Conservation (phyloP, 2,888 invertebrate genomes). For the Adelphocoris suturalis region DNA sequence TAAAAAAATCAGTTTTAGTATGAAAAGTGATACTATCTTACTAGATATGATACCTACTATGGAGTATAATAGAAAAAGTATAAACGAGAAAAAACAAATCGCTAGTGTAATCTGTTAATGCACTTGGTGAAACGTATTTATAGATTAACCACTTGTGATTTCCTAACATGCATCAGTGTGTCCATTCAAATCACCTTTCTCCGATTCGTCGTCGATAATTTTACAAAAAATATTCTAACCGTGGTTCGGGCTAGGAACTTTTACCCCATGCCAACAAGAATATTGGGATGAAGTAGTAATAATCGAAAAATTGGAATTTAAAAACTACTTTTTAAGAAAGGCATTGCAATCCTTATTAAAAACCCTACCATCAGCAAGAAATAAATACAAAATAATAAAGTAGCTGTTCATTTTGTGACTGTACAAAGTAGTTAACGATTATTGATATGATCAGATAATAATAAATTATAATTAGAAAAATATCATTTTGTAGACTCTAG, state of each 20-base stretch:
- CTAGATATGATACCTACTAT: slow-evolving; percentile 60
- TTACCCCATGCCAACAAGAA: slow-evolving; percentile 63
- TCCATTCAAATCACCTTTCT: slow-evolving; percentile 42
- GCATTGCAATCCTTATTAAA: background rate
- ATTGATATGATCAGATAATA: slow-evolving; percentile 67
- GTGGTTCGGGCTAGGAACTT: slow-evolving; percentile 55
- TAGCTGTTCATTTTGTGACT: slow-evolving; percentile 72
- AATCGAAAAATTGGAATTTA: background rate
- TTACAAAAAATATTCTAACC: slow-evolving; percentile 49
- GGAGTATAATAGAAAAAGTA: slow-evolving; percentile 64
- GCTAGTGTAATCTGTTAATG: slow-evolving; percentile 67
- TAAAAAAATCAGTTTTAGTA: slow-evolving; percentile 51
- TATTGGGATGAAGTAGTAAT: slow-evolving; percentile 44
- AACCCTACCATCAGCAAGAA: slow-evolving; percentile 57
- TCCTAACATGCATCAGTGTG: slow-evolving; percentile 61
- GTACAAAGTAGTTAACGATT: slow-evolving; percentile 74
- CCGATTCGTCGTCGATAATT: background rate
- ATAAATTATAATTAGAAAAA: slow-evolving; percentile 64
- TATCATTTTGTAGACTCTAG: slow-evolving; percentile 73
- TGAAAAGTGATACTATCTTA: slow-evolving; percentile 59
- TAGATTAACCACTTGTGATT: slow-evolving; percentile 66
- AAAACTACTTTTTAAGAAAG: slow-evolving; percentile 14
- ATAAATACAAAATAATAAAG: background rate
- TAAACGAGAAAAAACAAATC: slow-evolving; percentile 67
- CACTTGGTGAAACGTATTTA: slow-evolving; percentile 63